Percentiles rank a stretch among this genome's conserved stretches.
Evolutionary conservation across 2,797 vertebrate genomes (phyloP).

Genomic region (Coregonus suidteri): DNA sequence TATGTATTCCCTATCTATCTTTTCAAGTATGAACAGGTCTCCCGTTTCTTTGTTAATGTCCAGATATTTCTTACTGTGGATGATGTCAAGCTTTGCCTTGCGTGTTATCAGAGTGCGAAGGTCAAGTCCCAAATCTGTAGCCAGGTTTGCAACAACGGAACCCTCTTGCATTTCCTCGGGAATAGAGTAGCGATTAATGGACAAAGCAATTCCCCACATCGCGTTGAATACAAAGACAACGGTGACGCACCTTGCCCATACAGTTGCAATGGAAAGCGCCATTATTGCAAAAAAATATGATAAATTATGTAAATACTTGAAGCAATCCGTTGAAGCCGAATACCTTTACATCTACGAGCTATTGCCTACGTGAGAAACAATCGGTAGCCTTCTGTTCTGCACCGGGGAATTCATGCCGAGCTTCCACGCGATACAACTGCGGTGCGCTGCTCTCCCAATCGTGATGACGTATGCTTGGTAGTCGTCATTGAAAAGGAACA

Average conservation of each 20-base stretch:
- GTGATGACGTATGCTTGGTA: conserved; percentile 11
- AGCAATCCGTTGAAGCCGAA: neutral
- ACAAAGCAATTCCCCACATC: conserved; percentile 68
- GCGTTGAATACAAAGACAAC: conserved; percentile 55
- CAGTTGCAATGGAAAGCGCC: conserved; percentile 16
- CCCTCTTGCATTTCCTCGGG: conserved; percentile 82
- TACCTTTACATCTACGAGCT: neutral
- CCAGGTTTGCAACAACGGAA: conserved; percentile 80
- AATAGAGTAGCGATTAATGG: conserved; percentile 80
- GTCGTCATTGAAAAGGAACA: conserved; percentile 8
- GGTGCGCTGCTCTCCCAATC: conserved; percentile 7
- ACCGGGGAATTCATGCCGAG: conserved; percentile 6
- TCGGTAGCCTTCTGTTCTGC: neutral
- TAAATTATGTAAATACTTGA: conserved; percentile 1
- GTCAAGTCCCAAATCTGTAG: conserved; percentile 78
- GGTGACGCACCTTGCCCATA: conserved; percentile 47
- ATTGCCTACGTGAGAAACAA: neutral
- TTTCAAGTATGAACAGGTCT: conserved; percentile 76
- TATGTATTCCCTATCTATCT: conserved; percentile 77
- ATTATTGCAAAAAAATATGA: conserved; percentile 4
- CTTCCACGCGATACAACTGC: conserved; percentile 6
- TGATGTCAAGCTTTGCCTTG: conserved; percentile 77
- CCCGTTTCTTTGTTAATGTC: conserved; percentile 80
- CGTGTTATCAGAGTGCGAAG: conserved; percentile 70
- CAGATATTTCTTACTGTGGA: conserved; percentile 78